Percentiles rank a stretch among this genome's conserved stretches.
Evolutionary conservation across 2,113 vertebrate species (phyloP).

Genomic region (Marcusenius ussheri): DNA sequence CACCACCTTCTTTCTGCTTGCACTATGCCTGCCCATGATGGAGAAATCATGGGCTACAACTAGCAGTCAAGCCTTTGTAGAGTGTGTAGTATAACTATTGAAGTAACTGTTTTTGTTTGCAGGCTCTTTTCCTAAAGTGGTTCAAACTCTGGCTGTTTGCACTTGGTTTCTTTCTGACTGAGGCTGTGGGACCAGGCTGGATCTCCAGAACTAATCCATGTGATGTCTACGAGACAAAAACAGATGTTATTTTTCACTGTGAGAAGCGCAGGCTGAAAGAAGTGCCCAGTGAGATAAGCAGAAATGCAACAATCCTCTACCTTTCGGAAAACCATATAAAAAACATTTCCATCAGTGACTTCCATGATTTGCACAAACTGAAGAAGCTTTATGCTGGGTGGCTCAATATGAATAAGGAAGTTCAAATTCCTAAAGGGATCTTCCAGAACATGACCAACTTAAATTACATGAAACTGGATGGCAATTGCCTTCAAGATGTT

Average conservation of each 20-base stretch:
- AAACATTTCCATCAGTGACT: slow-evolving; percentile 36
- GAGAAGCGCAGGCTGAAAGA: slow-evolving; percentile 31
- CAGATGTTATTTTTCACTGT: slow-evolving; percentile 49
- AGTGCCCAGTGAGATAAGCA: slow-evolving; percentile 50
- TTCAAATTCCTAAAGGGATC: slow-evolving; percentile 11
- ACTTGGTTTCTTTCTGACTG: slow-evolving; percentile 29
- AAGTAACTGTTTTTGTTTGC: slow-evolving; percentile 27
- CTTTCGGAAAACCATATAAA: slow-evolving; percentile 58
- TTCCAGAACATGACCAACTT: slow-evolving; percentile 57
- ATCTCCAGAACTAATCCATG: slow-evolving; percentile 52
- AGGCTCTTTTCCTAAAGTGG: slow-evolving; percentile 40
- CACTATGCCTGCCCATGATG: background rate
- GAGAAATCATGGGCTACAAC: background rate
- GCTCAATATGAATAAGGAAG: slow-evolving; percentile 4
- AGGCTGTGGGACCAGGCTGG: slow-evolving; percentile 27
- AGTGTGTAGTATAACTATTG: background rate
- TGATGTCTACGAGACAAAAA: slow-evolving; percentile 33
- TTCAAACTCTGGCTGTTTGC: slow-evolving; percentile 33
- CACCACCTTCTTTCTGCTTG: background rate
- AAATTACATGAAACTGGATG: slow-evolving; percentile 33
- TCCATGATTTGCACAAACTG: slow-evolving; percentile 50
- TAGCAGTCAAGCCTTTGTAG: background rate
- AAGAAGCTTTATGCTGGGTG: slow-evolving; percentile 45
- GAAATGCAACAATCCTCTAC: slow-evolving; percentile 50
- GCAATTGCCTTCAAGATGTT: slow-evolving; percentile 32